Base-by-base conservation (phyloP, 2,113 vertebrate species). In the Sphaerodactylus townsendi region DNA sequence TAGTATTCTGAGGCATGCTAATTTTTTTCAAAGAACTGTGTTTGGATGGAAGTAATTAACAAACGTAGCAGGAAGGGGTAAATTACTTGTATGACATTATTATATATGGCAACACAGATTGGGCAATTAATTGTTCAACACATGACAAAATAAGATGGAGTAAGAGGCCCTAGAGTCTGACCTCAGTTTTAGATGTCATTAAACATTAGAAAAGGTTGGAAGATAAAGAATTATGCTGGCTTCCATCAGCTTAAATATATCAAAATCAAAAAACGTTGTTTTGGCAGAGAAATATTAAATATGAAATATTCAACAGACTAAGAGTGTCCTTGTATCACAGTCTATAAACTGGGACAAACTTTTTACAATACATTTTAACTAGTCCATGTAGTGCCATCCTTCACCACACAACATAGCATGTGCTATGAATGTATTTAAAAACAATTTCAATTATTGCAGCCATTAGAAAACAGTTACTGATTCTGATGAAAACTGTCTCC, bases 121-220 rank as follows among this genome's bases (percentile, higher is more conserved):
- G 56, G 85, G 44, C 88, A 87, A 33, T 81, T 86, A 81, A 82
- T 84, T 89, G 83, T 79, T 89, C 68, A 66, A 33, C 10, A 79
- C 10, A 90, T 94, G 91, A 66, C 83, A 86, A 10, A 79, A 65
- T 33, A 75, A 93, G 86, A 85, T 92, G 76, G 70, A 92, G 53
- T 82, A 15, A 66, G 64, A 79, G 74, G 59, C 86, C 83, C 87
- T 75, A 66, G 88, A 90, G 14, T 66, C 65, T 82, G 91, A 81
- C 89, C 85, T 74, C 73, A 44, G 9, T 1, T 62, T 87, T 86
- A 90, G 56, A 39, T 74, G 13, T 85, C 2, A 0, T 87, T 85
- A 89, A 77, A 65, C 11, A 14, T 64, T 66, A 35, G 48, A 56
- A 80, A 81, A 86, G 64, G 78, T 85, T 75, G 44, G 56, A 86